Percentiles rank a stretch among this genome's conserved stretches.
These are phyloP conservation scores for Tetragonula carbonaria DNA, from an alignment of 2,888 invertebrate species.

Conservation along the genomic window DNA sequence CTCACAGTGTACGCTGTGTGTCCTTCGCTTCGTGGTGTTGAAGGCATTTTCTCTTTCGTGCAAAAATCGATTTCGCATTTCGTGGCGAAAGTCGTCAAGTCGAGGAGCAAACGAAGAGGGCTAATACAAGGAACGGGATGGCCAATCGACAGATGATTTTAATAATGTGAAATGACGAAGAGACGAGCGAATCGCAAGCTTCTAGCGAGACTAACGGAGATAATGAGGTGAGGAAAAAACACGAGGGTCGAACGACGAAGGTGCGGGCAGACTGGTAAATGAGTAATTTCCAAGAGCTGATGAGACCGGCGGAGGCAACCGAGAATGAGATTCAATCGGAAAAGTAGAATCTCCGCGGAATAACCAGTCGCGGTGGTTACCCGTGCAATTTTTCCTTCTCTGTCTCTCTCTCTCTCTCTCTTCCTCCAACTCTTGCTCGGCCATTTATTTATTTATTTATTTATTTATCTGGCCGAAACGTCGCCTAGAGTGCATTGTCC, in stretches of 20 bases:
- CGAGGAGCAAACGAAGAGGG: too few species aligned
- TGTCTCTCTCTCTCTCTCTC: not conserved
- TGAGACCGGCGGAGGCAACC: not conserved
- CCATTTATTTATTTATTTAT: conserved; percentile 1
- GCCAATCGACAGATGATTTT: too few species aligned
- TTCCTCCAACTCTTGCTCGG: not conserved
- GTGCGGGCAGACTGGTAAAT: not conserved
- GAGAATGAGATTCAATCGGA: not conserved
- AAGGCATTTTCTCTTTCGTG: too few species aligned
- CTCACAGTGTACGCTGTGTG: too few species aligned
- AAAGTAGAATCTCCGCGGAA: conserved; percentile 12
- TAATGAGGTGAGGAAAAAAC: too few species aligned
- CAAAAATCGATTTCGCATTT: too few species aligned
- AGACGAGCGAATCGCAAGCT: too few species aligned
- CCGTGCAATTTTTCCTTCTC: not conserved
- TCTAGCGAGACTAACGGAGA: too few species aligned
- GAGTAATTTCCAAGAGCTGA: not conserved
- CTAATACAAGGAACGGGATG: too few species aligned
- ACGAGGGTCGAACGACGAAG: not conserved
- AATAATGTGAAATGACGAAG: too few species aligned
- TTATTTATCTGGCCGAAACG: conserved; percentile 30
- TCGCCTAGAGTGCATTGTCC: not conserved
- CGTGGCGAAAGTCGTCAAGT: too few species aligned
- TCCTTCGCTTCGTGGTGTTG: too few species aligned
- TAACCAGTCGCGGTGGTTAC: not conserved